Percentiles rank a stretch among this genome's conserved stretches.
phyloP scores from a whole-genome alignment of 2,797 vertebrate genomes.

The Pogoniulus pusillus region DNA sequence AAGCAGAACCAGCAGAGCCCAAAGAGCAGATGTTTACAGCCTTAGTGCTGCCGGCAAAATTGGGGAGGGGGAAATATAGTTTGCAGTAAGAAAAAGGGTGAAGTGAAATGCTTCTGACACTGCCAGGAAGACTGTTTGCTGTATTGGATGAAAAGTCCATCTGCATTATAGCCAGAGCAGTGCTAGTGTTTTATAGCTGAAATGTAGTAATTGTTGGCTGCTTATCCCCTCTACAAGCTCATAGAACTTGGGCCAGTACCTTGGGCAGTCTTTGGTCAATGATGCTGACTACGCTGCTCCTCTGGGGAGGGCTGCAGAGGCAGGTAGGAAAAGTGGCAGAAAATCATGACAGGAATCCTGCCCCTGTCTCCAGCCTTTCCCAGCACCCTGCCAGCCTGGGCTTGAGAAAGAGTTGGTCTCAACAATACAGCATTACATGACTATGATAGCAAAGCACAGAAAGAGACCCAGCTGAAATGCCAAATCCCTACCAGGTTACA shows the following conservation, averaged over 20 bases:
- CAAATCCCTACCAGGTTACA: background rate
- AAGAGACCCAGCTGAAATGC: background rate
- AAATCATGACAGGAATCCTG: background rate
- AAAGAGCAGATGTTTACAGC: background rate
- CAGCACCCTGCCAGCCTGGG: background rate
- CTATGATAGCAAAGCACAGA: background rate
- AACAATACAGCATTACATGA: background rate
- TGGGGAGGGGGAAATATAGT: background rate
- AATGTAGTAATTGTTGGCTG: background rate
- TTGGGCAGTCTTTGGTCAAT: background rate
- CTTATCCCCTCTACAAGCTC: background rate
- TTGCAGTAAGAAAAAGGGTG: background rate
- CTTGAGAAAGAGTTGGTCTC: background rate
- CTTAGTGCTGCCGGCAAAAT: background rate
- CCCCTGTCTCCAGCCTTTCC: background rate
- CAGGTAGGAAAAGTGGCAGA: background rate
- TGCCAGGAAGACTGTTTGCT: background rate
- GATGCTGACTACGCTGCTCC: background rate
- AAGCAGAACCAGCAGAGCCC: background rate
- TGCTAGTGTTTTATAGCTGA: background rate
- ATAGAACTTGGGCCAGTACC: fast-evolving
- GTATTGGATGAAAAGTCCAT: background rate
- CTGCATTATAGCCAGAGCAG: background rate
- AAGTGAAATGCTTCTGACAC: background rate
- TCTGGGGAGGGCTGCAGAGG: background rate